Evolutionary conservation across 2,113 vertebrate species (phyloP).

Genomic region (Dasyurus viverrinus): DNA sequence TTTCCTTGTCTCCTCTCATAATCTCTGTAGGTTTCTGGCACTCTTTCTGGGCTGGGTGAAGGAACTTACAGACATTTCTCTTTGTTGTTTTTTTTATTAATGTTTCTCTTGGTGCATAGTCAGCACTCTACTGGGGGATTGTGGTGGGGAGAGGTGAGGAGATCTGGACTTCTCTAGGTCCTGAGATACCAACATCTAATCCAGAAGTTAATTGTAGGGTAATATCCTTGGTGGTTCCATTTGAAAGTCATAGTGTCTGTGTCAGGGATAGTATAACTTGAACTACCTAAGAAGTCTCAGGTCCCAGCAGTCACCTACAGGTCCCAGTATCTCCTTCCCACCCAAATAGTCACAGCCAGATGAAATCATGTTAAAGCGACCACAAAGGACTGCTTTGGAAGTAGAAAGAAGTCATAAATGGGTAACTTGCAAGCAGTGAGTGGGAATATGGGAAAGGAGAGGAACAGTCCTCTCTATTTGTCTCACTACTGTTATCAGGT

Average conservation of each 20-base stretch:
- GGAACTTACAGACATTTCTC: neutral
- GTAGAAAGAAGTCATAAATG: conserved; percentile 7
- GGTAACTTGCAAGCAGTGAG: neutral
- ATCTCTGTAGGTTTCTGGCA: neutral
- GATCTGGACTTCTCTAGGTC: neutral
- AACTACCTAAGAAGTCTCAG: neutral
- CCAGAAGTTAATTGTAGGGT: neutral
- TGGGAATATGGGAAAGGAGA: neutral
- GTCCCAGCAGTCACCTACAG: neutral
- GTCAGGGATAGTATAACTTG: neutral
- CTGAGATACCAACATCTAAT: neutral
- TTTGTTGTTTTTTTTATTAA: neutral
- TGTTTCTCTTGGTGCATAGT: neutral
- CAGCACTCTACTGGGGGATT: neutral
- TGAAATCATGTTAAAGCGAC: neutral
- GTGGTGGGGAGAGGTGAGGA: too few relatives aligned
- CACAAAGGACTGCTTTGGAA: neutral
- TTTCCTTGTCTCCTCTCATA: too few relatives aligned
- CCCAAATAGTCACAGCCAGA: neutral
- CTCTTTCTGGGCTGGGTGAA: neutral
- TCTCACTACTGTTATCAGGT: neutral
- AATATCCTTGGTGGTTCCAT: neutral
- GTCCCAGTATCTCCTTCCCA: neutral
- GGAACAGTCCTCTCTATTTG: neutral
- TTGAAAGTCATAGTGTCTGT: neutral